Evolutionary conservation across 2,888 invertebrate species (phyloP).

Genomic region (Metellina segmentata): DNA sequence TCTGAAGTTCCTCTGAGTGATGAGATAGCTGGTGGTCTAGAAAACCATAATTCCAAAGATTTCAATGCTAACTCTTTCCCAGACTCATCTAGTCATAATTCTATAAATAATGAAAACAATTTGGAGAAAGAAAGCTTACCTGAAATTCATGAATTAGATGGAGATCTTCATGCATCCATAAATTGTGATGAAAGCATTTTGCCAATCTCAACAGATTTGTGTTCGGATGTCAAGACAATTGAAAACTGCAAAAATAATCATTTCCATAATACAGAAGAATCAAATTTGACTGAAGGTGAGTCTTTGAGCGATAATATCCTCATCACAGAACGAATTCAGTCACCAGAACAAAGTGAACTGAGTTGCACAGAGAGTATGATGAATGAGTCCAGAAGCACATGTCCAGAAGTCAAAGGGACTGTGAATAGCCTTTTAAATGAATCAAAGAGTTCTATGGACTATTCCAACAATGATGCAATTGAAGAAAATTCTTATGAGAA

Average conservation of each 20-base stretch:
- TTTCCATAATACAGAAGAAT: not conserved
- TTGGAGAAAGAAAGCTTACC: not conserved
- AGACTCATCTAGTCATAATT: not conserved
- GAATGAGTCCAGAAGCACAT: not conserved
- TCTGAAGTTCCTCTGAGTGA: not conserved
- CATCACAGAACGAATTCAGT: not conserved
- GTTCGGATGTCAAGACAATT: not conserved
- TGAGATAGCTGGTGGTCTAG: not conserved
- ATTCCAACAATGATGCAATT: not conserved
- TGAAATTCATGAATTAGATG: not conserved
- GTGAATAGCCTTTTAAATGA: not conserved
- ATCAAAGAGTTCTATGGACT: not conserved
- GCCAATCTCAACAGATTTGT: not conserved
- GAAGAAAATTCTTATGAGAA: not conserved
- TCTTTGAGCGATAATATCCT: not conserved
- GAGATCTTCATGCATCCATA: not conserved
- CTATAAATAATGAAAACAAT: not conserved
- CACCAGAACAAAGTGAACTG: constrained; percentile 55
- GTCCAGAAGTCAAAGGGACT: not conserved
- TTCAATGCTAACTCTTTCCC: not conserved
- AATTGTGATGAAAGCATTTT: not conserved
- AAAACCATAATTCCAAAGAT: not conserved
- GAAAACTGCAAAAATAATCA: not conserved
- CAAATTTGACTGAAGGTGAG: not conserved
- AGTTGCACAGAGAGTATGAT: constrained; percentile 57